Evolutionary conservation across 2,797 vertebrate species (phyloP), one percentile per base, ranked within the genome.

Genomic region (Eulemur rubriventer): DNA sequence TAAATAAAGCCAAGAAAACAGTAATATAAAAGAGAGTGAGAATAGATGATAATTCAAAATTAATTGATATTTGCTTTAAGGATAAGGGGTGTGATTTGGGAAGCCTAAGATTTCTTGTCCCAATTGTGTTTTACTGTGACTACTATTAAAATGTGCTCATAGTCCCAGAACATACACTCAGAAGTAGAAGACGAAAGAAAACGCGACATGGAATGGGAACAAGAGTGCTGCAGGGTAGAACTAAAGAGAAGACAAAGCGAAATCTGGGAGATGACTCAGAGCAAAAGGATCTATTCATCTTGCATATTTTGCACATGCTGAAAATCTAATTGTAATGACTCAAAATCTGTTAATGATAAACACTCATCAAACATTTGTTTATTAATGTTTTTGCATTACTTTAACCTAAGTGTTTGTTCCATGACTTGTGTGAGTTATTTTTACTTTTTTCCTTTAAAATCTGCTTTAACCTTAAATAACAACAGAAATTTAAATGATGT

Each of bases 51-150:
- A 75, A 85, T 91, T 85, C 52, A 94, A 93, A 67, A 41, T 69
- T 87, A 69, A 85, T 4, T 50, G 57, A 6, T 52, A 48, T 50
- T 92, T 85, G 89, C 22, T 75, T 95, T 94, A 61, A 96, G n/a
- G 22, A 75, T 69, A 57, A 90, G 20, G 52, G 65, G 46, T 63
- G 16, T 76, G 48, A 82, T 85, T 94, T 90, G 30, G 75, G 57
- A 85, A 33, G 33, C 33, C 84, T 79, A 30, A 57, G n/a, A 73
- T 89, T 91, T 80, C 86, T 78, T 67, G 52, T 16, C 17, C 7
- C 26, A 59, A n/a, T 18, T 83, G 46, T n/a, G 46, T 24, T 94
- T 87, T 41, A 48, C 10, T 79, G 70, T 63, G 18, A 82, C 38
- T 70, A 48, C 69, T 63, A 70, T 63, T 89, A 92, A 94, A 83